Evolutionary conservation across 2,797 vertebrate species (phyloP), one percentile per base, ranked within the genome.

Genomic region (Aselliscus stoliczkanus): DNA sequence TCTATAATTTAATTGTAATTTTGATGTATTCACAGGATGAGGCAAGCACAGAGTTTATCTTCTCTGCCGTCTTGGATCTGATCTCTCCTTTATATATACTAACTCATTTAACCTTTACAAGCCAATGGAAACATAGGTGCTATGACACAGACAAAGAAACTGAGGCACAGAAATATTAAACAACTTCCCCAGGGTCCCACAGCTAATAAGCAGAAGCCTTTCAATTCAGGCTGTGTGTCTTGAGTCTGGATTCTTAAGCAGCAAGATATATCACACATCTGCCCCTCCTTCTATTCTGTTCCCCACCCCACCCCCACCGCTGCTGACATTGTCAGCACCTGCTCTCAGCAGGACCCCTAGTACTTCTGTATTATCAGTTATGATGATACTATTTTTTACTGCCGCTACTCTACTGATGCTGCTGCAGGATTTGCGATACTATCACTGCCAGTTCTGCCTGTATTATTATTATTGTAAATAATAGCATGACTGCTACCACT

Each of bases 181-280:
- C 37, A 18, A 8, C 37, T 75, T 39, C 17, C 50, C 27, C 29
- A 62, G 56, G 54, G 54, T 65, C 62, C 42, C 76, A 23, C 3
- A 65, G 75, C 67, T 54, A 9, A 4, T 25, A 15, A 79, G 62
- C 15, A 31, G 58, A 75, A 67, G 79, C 62, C 6, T 84, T 80
- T 80, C 52, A 50, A 25, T 67, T 12, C 42, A 29, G 75, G 42
- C 11, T 14, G 12, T 77, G 54, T 77, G 47, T 18, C 56, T 73
- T 7, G 18, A 58, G 14, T 72, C 64, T 77, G 25, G 21, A 11
- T 69, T 76, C 85, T 11, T 69, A 25, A n/a, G 25, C 27, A 29
- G 54, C 54, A 75, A 89, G n/a, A 52, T 8, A 6, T 11, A 25
- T 7, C 0, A 3, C 1, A 0, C 1, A 0, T 23, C 39, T 44